Evolutionary conservation across 1,140 invertebrate species (phyloP).

Genomic region (Bombus vancouverensis): DNA sequence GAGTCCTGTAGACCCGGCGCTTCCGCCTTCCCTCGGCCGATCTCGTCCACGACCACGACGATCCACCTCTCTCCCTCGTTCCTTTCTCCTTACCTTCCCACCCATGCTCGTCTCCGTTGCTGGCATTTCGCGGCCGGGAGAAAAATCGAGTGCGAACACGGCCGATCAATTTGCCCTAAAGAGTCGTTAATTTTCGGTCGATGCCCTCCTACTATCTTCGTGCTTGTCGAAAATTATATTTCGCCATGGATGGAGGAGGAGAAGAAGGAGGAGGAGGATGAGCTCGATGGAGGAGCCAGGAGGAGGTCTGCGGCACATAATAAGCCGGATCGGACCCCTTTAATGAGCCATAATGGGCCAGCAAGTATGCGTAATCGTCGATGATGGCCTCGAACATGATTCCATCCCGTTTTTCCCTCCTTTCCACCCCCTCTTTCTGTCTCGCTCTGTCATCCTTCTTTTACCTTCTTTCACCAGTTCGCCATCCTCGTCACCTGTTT

Average conservation of each 20-base stretch:
- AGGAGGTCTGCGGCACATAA: constrained; percentile 71
- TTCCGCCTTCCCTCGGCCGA: constrained; percentile 57
- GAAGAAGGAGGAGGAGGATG: neutral
- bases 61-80: neutral
- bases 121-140: constrained; percentile 46
- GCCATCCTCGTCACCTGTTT: neutral
- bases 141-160: constrained; percentile 79
- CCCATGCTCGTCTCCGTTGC: neutral
- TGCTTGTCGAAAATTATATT: constrained; percentile 78
- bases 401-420: constrained; percentile 53
- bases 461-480: neutral
- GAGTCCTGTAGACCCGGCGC: constrained; percentile 11
- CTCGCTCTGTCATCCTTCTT: neutral
- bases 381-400: constrained; percentile 70
- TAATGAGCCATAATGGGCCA: constrained; percentile 81
- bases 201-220: constrained; percentile 64
- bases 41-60: constrained; percentile 7
- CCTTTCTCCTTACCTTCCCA: too few species aligned
- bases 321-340: constrained; percentile 79
- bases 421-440: neutral
- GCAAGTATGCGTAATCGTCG: constrained; percentile 79
- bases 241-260: constrained; percentile 51
- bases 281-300: constrained; percentile 9
- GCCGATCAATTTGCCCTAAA: constrained; percentile 80
- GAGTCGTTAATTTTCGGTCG: constrained; percentile 77